phyloP scores from a whole-genome alignment of 2,888 invertebrate species.

The Trichopoda pennipes region DNA sequence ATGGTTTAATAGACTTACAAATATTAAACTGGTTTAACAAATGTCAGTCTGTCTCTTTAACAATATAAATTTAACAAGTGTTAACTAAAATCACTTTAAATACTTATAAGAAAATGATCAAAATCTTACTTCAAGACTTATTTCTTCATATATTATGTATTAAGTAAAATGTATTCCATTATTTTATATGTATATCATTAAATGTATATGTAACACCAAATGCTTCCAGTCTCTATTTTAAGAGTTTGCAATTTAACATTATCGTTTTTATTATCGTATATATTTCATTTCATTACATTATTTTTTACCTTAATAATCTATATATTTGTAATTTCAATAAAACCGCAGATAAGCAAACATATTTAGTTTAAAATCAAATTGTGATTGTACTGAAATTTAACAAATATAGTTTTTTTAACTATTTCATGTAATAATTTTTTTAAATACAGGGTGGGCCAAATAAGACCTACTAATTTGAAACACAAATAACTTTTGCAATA shows the following conservation, averaged over 20 bases:
- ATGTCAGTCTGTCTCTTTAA: not conserved
- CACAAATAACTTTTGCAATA: too few species aligned
- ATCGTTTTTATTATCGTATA: constrained; percentile 31
- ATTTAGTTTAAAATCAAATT: not conserved
- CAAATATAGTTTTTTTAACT: too few species aligned
- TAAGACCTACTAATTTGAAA: too few species aligned
- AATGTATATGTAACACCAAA: constrained; percentile 12
- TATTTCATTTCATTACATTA: constrained; percentile 36
- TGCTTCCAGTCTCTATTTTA: constrained; percentile 42
- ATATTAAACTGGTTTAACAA: not conserved
- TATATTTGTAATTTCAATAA: too few species aligned
- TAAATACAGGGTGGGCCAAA: too few species aligned
- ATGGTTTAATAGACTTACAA: not conserved
- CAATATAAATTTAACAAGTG: not conserved
- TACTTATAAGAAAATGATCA: constrained; percentile 8
- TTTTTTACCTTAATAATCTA: too few species aligned
- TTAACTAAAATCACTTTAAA: not conserved
- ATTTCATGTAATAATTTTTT: too few species aligned
- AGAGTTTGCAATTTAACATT: constrained; percentile 26
- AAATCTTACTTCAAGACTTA: constrained; percentile 55
- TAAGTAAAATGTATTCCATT: constrained; percentile 34
- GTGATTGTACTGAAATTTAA: too few species aligned
- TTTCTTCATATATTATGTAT: constrained; percentile 28
- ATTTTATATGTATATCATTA: not conserved
- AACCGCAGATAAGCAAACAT: not conserved